These are phyloP conservation scores for Apis laboriosa DNA, from an alignment of 1,140 invertebrate species.

Conservation along the genomic window DNA sequence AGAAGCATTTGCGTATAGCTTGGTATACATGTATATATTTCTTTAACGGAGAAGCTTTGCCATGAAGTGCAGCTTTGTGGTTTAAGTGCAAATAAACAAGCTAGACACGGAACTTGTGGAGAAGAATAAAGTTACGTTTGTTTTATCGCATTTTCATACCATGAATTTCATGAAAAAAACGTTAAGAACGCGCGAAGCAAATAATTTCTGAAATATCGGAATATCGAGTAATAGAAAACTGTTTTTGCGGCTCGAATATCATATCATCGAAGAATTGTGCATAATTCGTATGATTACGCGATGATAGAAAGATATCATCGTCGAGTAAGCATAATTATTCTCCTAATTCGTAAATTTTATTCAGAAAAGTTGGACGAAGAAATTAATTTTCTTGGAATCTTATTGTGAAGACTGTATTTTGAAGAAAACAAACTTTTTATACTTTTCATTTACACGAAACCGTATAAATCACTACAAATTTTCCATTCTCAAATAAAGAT, in stretches of 20 bases:
- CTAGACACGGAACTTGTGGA: not conserved
- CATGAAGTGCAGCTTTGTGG: not conserved
- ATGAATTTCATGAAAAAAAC: constrained; percentile 12
- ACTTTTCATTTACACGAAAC: no score
- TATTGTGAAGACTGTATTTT: no score
- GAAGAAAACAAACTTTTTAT: no score
- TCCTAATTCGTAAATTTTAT: no score
- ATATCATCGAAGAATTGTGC: not conserved
- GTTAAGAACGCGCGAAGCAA: not conserved
- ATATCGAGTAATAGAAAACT: not conserved
- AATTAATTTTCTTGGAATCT: no score
- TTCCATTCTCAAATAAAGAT: no score
- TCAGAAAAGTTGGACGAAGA: no score
- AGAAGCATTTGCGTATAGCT: not conserved
- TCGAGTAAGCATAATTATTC: no score
- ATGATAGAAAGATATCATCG: not conserved
- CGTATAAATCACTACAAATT: no score
- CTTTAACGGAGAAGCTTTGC: not conserved
- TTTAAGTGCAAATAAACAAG: constrained; percentile 26
- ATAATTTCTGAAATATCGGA: not conserved
- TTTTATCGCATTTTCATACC: not conserved
- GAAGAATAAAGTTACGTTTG: not conserved
- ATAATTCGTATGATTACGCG: not conserved
- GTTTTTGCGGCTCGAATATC: not conserved
- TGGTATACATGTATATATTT: not conserved